Conservation (phyloP, 1,140 invertebrate genomes). For the Triops longicaudatus region DNA sequence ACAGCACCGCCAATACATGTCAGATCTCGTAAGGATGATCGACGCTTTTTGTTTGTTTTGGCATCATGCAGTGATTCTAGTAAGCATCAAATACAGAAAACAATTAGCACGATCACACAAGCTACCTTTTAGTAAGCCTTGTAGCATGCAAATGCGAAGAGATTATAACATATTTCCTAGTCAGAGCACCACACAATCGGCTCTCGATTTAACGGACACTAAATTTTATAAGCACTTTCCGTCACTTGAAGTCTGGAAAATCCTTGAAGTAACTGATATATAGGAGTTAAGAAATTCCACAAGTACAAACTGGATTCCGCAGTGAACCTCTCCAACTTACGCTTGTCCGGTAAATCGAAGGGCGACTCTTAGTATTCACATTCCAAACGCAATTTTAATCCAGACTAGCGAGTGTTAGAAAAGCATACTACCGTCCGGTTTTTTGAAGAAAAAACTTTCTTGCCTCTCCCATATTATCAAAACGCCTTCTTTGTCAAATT, state of each 20-base stretch:
- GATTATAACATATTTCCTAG: too few species aligned
- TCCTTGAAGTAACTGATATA: too few species aligned
- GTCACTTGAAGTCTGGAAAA: too few species aligned
- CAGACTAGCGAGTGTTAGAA: background rate
- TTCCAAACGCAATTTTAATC: background rate
- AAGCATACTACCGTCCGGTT: constrained; percentile 70
- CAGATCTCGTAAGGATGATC: constrained; percentile 22
- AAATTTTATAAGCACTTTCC: too few species aligned
- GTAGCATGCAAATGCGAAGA: too few species aligned
- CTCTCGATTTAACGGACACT: constrained; percentile 18
- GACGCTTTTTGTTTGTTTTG: constrained; percentile 7
- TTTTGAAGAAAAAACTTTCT: constrained; percentile 76
- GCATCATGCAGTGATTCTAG: background rate
- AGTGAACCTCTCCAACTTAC: background rate
- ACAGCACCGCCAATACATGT: constrained; percentile 25
- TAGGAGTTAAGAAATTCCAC: background rate
- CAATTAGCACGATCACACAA: background rate
- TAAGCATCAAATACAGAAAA: background rate
- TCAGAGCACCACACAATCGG: too few species aligned
- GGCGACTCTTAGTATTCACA: background rate
- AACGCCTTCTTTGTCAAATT: constrained; percentile 86
- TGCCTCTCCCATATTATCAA: constrained; percentile 76
- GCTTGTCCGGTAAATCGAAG: background rate
- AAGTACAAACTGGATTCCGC: background rate
- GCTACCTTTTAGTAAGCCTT: background rate